Evolutionary conservation across 2,113 vertebrate species (phyloP).

Genomic region (Saguinus midas): DNA sequence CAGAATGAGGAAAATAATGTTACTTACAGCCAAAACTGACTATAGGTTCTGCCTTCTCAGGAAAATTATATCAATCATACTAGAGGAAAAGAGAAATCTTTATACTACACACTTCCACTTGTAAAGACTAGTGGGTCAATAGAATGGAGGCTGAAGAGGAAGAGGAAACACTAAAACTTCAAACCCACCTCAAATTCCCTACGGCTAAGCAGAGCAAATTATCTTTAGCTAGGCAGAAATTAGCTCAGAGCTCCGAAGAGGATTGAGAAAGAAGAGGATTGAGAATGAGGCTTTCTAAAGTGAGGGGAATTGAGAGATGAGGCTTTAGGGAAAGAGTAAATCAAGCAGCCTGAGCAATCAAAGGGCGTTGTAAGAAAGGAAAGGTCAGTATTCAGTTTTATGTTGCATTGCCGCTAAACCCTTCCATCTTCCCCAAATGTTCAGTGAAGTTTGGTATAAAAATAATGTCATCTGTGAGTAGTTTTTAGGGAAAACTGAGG

Average conservation of each 20-base stretch:
- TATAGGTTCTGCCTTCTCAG: not conserved
- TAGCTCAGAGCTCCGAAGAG: not conserved
- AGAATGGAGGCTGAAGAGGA: not conserved
- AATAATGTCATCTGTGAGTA: not conserved
- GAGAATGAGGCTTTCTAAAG: not conserved
- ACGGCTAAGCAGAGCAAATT: not conserved
- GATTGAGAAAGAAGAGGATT: no score
- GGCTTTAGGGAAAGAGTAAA: not conserved
- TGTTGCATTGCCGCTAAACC: not conserved
- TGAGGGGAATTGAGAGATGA: not conserved
- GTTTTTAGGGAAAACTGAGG: not conserved
- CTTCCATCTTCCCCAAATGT: not conserved
- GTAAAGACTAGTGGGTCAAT: not conserved
- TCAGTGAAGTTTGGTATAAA: not conserved
- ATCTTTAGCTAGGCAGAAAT: not conserved
- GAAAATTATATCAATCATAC: not conserved
- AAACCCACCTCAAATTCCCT: not conserved
- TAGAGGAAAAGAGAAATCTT: not conserved
- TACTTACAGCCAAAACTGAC: not conserved
- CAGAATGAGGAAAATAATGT: not conserved
- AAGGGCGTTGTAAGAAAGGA: not conserved
- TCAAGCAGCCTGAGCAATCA: not conserved
- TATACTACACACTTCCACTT: not conserved
- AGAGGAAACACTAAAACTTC: not conserved
- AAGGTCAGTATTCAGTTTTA: not conserved